A percentile compares a stretch with the other conserved stretches of the same genome.
Evolutionary conservation across 2,113 vertebrate species (phyloP).

Genomic region (Misgurnus anguillicaudatus): DNA sequence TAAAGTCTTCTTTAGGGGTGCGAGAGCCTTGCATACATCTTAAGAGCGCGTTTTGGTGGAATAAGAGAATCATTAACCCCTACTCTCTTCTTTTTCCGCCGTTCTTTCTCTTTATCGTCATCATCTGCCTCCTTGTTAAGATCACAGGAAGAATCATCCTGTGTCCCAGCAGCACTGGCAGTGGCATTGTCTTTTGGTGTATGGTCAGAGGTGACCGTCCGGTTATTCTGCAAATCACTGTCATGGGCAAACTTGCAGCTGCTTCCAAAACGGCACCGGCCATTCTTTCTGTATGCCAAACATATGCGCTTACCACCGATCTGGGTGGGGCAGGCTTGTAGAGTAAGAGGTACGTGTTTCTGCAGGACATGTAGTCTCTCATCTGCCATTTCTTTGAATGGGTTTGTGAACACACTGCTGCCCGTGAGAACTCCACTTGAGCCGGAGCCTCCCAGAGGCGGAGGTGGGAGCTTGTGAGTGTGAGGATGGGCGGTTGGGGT

Average conservation of each 20-base stretch:
- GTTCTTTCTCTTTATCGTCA: slow-evolving; percentile 55
- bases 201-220: background rate
- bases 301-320: slow-evolving; percentile 75
- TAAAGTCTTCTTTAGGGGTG: background rate
- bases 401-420: slow-evolving; percentile 77
- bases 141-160: background rate
- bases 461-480: slow-evolving; percentile 67
- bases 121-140: slow-evolving; percentile 36
- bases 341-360: slow-evolving; percentile 79
- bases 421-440: slow-evolving; percentile 32
- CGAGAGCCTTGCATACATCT: slow-evolving; percentile 63
- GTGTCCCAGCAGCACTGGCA: slow-evolving; percentile 3
- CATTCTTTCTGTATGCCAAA: slow-evolving; percentile 74
- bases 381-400: slow-evolving; percentile 73
- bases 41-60: slow-evolving; percentile 77
- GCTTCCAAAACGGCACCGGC: slow-evolving; percentile 78
- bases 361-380: slow-evolving; percentile 73
- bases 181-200: background rate
- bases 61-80: slow-evolving; percentile 76
- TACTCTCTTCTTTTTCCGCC: slow-evolving; percentile 70
- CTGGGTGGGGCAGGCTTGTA: slow-evolving; percentile 70
- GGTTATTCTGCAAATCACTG: slow-evolving; percentile 73
- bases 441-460: slow-evolving; percentile 58
- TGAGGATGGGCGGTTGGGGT: background rate
- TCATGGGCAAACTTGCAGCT: slow-evolving; percentile 81